These are phyloP conservation scores for Turdus rufiventris DNA, from an alignment of 2,113 vertebrate genomes.

Conservation along the genomic window DNA sequence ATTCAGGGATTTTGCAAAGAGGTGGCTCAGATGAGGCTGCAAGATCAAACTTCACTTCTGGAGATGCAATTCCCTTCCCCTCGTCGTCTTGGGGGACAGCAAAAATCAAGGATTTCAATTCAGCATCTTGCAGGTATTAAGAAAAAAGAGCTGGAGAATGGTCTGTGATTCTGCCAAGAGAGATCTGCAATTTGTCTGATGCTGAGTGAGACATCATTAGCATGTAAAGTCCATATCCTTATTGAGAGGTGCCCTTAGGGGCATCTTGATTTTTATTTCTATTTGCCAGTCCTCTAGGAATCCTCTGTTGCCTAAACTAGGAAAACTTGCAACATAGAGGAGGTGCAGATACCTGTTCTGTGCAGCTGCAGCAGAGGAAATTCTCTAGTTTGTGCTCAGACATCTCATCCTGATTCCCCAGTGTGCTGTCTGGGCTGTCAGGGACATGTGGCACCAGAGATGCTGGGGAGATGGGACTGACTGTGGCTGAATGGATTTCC, in stretches of 20 bases:
- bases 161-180: not conserved
- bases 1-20: not conserved
- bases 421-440: not conserved
- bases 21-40: not conserved
- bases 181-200: not conserved
- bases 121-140: not conserved
- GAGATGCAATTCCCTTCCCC: not conserved
- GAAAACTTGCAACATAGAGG: not conserved
- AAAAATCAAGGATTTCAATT: not conserved
- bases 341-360: not conserved
- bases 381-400: not conserved
- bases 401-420: not conserved
- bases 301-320: not conserved
- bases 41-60: not conserved
- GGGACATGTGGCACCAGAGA: not conserved
- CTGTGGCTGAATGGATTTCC: not conserved
- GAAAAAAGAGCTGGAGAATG: not conserved
- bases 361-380: not conserved
- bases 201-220: rapidly evolving
- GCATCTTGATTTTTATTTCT: not conserved
- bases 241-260: not conserved
- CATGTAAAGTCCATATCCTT: not conserved
- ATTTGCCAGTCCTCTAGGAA: not conserved
- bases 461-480: not conserved
- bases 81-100: not conserved